Base-by-base conservation (phyloP, 1,140 invertebrate genomes). In the Cryptotermes secundus region DNA sequence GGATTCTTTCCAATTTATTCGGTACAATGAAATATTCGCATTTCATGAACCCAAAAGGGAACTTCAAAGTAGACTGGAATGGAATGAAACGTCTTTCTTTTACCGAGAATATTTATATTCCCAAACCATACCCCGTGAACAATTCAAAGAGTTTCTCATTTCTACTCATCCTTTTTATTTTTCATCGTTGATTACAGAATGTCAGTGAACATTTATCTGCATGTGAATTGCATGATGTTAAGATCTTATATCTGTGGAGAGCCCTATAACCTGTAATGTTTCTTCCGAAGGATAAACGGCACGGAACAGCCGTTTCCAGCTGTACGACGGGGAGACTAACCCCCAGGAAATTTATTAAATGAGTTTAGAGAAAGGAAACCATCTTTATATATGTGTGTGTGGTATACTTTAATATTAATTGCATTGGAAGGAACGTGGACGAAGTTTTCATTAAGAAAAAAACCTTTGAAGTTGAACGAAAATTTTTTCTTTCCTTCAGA, bases 391-490 rank as follows among this genome's bases (percentile, higher is more conserved):
- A 14, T 49, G 45, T 22, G 45, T 49, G 45, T 72, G 59, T n/a
- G 59, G 59, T 72, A 72, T 72, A n/a, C 31, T 72, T 72, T 72
- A 72, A 72, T 72, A 72, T 72, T 72, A 72, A 72, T 72, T 72
- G 59, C 59, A n/a, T 26, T 26, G 26, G 59, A 72, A 72, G 59
- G 59, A 72, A 72, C 19, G 26, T 72, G 59, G n/a, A 31, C 59
- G 10, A 31, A 72, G 59, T 72, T 72, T 72, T 72, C 59, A 31
- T 31, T 72, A 72, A 72, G 59, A 72, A 10, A 72, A 72, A n/a
- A 31, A 31, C 26, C 59, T 72, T 72, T 72, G 59, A 72, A 72
- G 59, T 72, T n/a, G 26, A 31, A 31, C 26, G 7, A 72, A 72
- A n/a, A 31, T 7, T 7, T 72, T 6, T 31, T 26, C 59, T 31